phyloP scores from a whole-genome alignment of 1,140 invertebrate species.

The Papilio glaucus region DNA sequence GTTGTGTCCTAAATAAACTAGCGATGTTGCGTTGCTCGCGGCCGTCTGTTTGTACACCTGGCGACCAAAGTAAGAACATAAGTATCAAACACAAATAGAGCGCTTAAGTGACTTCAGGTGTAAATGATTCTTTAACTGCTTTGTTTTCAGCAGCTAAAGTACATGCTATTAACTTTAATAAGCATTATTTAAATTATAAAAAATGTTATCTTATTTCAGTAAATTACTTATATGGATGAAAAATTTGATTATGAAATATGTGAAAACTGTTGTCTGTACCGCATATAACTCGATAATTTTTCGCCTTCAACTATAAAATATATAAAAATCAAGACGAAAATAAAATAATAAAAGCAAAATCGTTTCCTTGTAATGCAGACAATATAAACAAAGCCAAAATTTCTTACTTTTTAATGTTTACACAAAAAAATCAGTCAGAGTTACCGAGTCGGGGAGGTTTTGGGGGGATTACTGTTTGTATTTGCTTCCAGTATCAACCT shows the following conservation, averaged over 20 bases:
- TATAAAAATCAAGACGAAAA: not conserved
- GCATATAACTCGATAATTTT: too few species aligned
- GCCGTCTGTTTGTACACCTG: slow-evolving; percentile 28
- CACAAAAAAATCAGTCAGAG: not conserved
- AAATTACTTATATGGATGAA: too few species aligned
- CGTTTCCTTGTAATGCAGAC: not conserved
- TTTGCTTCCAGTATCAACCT: slow-evolving; percentile 39
- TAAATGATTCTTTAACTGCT: not conserved
- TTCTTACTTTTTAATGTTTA: slow-evolving; percentile 6
- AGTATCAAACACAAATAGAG: slow-evolving; percentile 25
- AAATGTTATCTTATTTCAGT: too few species aligned
- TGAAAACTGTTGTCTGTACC: too few species aligned
- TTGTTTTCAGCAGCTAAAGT: not conserved
- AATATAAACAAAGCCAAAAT: not conserved
- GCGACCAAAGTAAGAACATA: slow-evolving; percentile 24
- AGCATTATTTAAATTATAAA: not conserved
- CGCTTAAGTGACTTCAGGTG: not conserved
- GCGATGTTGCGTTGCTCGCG: slow-evolving; percentile 2
- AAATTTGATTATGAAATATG: not conserved
- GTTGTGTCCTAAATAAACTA: slow-evolving; percentile 25
- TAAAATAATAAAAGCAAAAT: not conserved
- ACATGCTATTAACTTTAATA: not conserved
- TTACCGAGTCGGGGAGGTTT: not conserved
- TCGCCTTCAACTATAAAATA: too few species aligned
- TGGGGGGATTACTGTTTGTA: slow-evolving; percentile 27